These are phyloP conservation scores for Sialis fuliginosa DNA, from an alignment of 2,888 invertebrate species.

Conservation along the genomic window DNA sequence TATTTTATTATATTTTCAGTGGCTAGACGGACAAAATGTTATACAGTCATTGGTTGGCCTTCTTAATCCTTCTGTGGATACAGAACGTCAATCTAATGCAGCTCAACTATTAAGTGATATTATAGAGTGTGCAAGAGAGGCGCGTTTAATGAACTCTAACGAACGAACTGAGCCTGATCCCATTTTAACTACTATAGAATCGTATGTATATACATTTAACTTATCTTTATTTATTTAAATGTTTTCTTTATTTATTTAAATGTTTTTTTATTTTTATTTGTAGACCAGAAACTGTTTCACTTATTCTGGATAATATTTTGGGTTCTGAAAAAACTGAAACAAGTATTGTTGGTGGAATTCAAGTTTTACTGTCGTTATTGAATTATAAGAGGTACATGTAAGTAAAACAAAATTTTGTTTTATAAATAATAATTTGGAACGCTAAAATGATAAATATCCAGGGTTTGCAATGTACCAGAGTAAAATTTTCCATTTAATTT, in stretches of 20 bases:
- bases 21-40: conserved; percentile 76
- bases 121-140: conserved; percentile 44
- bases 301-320: conserved; percentile 60
- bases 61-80: conserved; percentile 44
- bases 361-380: conserved; percentile 57
- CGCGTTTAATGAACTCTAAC: conserved; percentile 31
- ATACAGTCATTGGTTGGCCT: conserved; percentile 59
- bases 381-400: conserved; percentile 31
- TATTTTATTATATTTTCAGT: conserved; percentile 34
- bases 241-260: not conserved
- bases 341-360: conserved; percentile 62
- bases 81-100: conserved; percentile 70
- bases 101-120: conserved; percentile 80
- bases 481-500: too few species aligned
- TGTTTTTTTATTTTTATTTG: conserved; percentile 9
- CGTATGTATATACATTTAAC: conserved; percentile 30
- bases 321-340: conserved; percentile 43
- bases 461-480: too few species aligned
- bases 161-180: conserved; percentile 50
- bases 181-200: conserved; percentile 53
- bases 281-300: conserved; percentile 38
- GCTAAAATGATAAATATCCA: too few species aligned
- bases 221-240: not conserved
- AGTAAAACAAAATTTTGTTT: conserved; percentile 8
- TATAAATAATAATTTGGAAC: too few species aligned